A percentile compares a stretch with the other conserved stretches of the same genome.
Conservation (phyloP, 2,113 vertebrate genomes). For the Columba livia region DNA sequence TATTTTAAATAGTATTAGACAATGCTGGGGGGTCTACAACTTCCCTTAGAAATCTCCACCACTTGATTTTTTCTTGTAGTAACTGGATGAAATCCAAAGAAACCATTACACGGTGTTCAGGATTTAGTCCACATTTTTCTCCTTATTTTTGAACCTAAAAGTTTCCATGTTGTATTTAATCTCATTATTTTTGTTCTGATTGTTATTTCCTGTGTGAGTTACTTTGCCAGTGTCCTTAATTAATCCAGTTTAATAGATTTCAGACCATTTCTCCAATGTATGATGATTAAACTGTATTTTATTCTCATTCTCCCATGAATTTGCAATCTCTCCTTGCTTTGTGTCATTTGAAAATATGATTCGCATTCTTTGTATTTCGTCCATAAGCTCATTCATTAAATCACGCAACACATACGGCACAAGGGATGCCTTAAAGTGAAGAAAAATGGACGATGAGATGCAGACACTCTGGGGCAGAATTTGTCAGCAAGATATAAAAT, state of each 20-base stretch:
- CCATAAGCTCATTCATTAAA: not conserved
- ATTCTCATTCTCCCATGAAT: not conserved
- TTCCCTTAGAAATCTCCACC: not conserved
- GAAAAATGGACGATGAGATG: not conserved
- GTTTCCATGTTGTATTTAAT: not conserved
- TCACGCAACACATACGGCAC: not conserved
- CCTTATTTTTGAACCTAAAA: not conserved
- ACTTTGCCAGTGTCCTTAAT: not conserved
- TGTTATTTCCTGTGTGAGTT: not conserved
- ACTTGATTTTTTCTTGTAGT: not conserved
- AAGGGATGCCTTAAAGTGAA: not conserved
- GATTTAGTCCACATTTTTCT: not conserved
- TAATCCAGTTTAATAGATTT: constrained; percentile 9
- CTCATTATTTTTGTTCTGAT: not conserved
- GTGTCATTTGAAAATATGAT: not conserved
- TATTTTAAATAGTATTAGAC: not conserved
- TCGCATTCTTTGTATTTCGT: not conserved
- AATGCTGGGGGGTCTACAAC: not conserved
- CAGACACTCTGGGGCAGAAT: not conserved
- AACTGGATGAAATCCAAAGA: not conserved
- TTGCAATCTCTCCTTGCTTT: not conserved
- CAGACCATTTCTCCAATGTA: not conserved
- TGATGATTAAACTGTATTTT: not conserved
- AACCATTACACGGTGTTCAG: not conserved
- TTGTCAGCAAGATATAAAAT: not conserved